Evolutionary conservation across 2,888 invertebrate genomes (phyloP).

Genomic region (Cerastis rubricosa): DNA sequence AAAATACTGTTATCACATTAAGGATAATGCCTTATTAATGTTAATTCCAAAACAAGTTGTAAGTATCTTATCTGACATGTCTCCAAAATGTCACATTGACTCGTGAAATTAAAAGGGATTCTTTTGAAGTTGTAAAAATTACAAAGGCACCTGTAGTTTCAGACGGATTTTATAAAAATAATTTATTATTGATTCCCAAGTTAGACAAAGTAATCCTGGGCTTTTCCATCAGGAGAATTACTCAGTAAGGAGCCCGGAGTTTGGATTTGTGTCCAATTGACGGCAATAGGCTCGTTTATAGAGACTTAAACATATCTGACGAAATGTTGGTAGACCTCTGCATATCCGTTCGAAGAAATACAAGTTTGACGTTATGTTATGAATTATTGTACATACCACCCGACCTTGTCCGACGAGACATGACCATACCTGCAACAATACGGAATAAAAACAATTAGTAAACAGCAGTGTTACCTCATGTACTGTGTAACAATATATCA

Average conservation of each 20-base stretch:
- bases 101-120: conserved; percentile 52
- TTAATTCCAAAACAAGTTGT: conserved; percentile 46
- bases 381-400: conserved; percentile 46
- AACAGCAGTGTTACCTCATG: conserved; percentile 82
- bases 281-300: background rate
- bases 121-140: conserved; percentile 39
- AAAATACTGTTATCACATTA: conserved; percentile 36
- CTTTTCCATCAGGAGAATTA: background rate
- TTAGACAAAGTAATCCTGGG: background rate
- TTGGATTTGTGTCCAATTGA: background rate
- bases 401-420: conserved; percentile 73
- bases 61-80: conserved; percentile 49
- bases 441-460: conserved; percentile 87
- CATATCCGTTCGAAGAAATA: background rate
- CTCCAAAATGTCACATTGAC: conserved; percentile 42
- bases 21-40: conserved; percentile 35
- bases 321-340: background rate
- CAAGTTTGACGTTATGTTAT: background rate
- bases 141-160: conserved; percentile 10
- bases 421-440: conserved; percentile 87
- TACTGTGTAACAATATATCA: conserved; percentile 80
- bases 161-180: no score
- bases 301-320: background rate
- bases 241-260: background rate
- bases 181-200: no score